Evolutionary conservation across 2,113 vertebrate species (phyloP), one percentile per base, ranked within the genome.

Genomic region (Tricholaema leucomelas): DNA sequence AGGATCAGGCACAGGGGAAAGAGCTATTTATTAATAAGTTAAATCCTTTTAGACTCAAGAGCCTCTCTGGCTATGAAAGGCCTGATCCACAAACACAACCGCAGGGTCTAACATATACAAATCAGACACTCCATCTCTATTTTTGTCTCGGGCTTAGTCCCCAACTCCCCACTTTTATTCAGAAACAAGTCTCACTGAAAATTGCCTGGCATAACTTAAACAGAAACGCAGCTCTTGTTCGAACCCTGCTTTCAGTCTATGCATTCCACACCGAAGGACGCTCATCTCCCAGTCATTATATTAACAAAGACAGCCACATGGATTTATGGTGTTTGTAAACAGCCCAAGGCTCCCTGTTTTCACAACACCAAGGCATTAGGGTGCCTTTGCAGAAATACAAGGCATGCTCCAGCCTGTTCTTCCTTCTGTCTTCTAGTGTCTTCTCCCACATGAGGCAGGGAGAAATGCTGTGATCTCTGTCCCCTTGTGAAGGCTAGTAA

Each of bases 21-120:
- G 36, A 94, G 75, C 52, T 91, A 80, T 93, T 94, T 94, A 94
- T 94, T 96, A 91, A 89, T 92, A 93, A 85, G 72, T 93, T 87
- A 85, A 95, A 95, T 88, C 85, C 76, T 90, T 93, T 92, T 27
- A 85, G 64, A 85, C 85, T 85, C 79, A 87, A 92, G 46, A 92
- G n/a, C 61, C 27, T 86, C 18, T 72, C 42, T 78, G 15, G 5
- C 71, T 94, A 81, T 81, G 90, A 90, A 69, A 46, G 74, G 46
- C 87, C 55, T 87, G 70, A 91, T 81, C 50, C 52, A 92, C 2
- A 14, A 87, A 80, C 46, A 58, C 50, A 82, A 70, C 52, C 77
- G 77, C 79, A 46, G 31, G 6, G 46, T 89, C 75, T 66, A 89
- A 85, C 27, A 19, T 42, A 92, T 44, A 58, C 25, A 84, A 79